Evolutionary conservation across 2,797 vertebrate genomes (phyloP), one percentile per base, ranked within the genome.

Genomic region (Etheostoma perlongum): DNA sequence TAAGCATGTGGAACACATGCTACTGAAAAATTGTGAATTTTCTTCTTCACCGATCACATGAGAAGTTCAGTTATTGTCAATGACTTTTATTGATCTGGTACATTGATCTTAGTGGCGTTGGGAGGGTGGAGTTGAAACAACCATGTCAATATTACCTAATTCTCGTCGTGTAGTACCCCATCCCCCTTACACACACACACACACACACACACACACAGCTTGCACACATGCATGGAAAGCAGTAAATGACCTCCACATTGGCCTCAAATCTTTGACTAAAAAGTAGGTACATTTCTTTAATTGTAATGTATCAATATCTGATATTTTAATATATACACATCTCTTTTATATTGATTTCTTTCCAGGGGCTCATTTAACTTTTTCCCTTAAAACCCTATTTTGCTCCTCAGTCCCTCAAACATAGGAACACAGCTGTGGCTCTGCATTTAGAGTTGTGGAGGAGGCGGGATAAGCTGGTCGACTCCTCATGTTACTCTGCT

Each of bases 41-140:
- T 91, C 92, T 83, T 82, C 91, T 89, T 76, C 83, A 46, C 77
- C 80, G 88, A 81, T 87, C 91, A 85, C 88, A 89, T 85, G 88
- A 89, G 88, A 93, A 92, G 90, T 93, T 93, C 92, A 90, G 89
- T 89, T 89, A 88, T 92, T 90, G 85, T 92, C 91, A 92, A 86
- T 93, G 90, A 92, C 92, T 92, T 82, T 64, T 90, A 94, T 94
- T 80, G 94, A 94, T 93, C 67, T 66, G 73, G 21, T 52, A 66
- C 82, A 94, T 92, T 88, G 92, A 94, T 94, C 91, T 72, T 13
- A 84, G 85, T 74, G 76, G 89, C 80, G 90, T 81, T 87, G 74
- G 69, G 51, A 86, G 81, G 88, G 83, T 75, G 83, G 81, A 87
- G 81, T 84, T 85, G 79, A 84, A 87, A 74, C 89, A 86, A 69